These are phyloP conservation scores for Octodon degus DNA, from an alignment of 2,113 vertebrate genomes.

Conservation along the genomic window DNA sequence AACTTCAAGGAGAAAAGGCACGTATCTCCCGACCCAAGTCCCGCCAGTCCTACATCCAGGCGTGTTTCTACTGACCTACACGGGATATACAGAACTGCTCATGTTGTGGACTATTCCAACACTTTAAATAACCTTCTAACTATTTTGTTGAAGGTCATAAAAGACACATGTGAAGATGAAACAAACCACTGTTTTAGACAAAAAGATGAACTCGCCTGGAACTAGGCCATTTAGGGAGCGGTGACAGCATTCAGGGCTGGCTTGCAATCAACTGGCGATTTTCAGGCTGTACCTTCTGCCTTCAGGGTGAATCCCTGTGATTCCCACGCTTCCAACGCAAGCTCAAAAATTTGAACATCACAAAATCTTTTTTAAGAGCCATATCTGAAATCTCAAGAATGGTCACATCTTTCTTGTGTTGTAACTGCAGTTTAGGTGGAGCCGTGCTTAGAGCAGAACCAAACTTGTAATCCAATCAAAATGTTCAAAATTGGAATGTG, in stretches of 20 bases:
- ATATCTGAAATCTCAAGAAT: background rate
- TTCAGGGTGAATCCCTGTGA: background rate
- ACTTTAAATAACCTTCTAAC: background rate
- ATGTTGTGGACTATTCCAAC: background rate
- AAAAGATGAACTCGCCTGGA: background rate
- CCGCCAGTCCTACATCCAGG: rapidly evolving
- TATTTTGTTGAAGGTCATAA: conserved; percentile 24
- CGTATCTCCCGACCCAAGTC: background rate
- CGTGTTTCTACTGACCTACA: background rate
- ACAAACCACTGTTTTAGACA: background rate
- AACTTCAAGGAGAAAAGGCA: background rate
- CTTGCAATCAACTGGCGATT: background rate
- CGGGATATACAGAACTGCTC: background rate
- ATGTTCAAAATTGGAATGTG: background rate
- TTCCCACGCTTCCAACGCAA: background rate
- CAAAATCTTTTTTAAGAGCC: background rate
- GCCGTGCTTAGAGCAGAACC: background rate
- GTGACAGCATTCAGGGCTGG: background rate
- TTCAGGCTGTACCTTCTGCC: background rate
- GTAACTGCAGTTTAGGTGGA: background rate
- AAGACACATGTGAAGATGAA: background rate
- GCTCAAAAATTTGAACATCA: too few species aligned
- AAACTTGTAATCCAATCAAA: background rate
- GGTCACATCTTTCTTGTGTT: background rate
- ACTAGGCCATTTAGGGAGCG: background rate